Base-by-base conservation (phyloP, 1,140 invertebrate genomes). In the Hesperophylax magnus region DNA sequence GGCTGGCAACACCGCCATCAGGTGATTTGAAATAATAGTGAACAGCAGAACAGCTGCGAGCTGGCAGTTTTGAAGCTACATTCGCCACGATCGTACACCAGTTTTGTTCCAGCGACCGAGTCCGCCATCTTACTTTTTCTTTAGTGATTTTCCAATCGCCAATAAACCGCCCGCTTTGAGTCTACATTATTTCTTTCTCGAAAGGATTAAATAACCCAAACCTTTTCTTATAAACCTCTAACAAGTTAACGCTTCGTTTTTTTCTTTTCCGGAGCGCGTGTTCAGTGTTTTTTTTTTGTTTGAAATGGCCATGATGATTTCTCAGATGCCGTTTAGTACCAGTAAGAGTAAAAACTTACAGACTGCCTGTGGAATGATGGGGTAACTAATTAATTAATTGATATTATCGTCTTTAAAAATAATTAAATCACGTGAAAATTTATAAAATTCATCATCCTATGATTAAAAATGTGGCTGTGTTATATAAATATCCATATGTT, bases 311-410 rank as follows among this genome's bases (percentile, higher is more conserved):
- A 80, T 80, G 78, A 20, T 80, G 20, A 18, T 80, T 60, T 80
- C 78, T 14, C 78, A 80, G 27, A 75, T 80, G 69, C 71, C 78
- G 39, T 80, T 80, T 65, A 79, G 78, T 79, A 67, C 22, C 17
- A 81, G 39, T 82, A 79, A 79, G 54, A 76, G 53, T 82, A 78
- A 77, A 79, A 77, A 79, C 61, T 78, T 80, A 80, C 78, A 82
- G 78, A 82, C 81, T 82, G 81, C 39, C 11, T 77, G 34, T 65
- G 65, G 67, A 71, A 52, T 79, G 63, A 8, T 52, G 34, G 65
- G 77, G 77, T 79, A 79, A 79, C 20, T 79, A 17, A 20, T 24
- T 60, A 7, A 56, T 22, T n/a, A 27, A 52, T 54, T 52, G 17
- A 17, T 27, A 47, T 47, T 47, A 47, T 47, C 39, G 11, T 60